Evolutionary conservation across 30 jellyfish, hydroid and myxozoan species (phyloP).

Genomic region (Morbakka virulenta): DNA sequence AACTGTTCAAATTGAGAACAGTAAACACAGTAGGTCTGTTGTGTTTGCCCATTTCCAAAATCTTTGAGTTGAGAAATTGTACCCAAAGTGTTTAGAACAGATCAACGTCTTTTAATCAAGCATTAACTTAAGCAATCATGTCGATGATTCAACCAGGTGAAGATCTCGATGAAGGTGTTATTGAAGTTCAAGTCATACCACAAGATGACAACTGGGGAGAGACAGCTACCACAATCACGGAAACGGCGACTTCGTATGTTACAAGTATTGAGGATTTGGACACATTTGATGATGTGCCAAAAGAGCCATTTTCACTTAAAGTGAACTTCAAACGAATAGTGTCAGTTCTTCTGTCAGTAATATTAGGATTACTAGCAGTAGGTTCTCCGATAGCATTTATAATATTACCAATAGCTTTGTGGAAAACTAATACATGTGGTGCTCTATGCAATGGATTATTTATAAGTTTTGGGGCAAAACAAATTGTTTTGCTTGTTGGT

Average conservation of each 20-base stretch:
- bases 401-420: constrained; percentile 49
- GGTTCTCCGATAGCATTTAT: constrained; percentile 88
- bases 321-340: constrained; percentile 78
- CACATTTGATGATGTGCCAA: constrained; percentile 73
- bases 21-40: background rate
- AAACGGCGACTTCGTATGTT: constrained; percentile 92
- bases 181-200: constrained; percentile 99
- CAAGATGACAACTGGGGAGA: constrained; percentile 99
- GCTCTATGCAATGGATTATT: constrained; percentile 74
- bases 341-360: constrained; percentile 48
- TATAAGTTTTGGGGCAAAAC: constrained; percentile 79
- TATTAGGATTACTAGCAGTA: constrained; percentile 85
- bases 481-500: constrained; percentile 76
- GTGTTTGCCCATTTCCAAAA: background rate
- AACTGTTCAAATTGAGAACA: background rate
- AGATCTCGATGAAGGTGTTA: constrained; percentile 94
- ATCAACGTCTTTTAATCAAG: no score
- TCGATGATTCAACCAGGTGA: constrained; percentile 55
- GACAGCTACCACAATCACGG: constrained; percentile 95
- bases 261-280: constrained; percentile 87
- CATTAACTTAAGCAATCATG: background rate
- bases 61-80: no score
- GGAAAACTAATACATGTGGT: constrained; percentile 69
- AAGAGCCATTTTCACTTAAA: constrained; percentile 61
- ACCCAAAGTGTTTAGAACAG: no score